These are phyloP conservation scores for Diadegma fenestrale DNA, from an alignment of 2,888 invertebrate genomes.

Conservation along the genomic window DNA sequence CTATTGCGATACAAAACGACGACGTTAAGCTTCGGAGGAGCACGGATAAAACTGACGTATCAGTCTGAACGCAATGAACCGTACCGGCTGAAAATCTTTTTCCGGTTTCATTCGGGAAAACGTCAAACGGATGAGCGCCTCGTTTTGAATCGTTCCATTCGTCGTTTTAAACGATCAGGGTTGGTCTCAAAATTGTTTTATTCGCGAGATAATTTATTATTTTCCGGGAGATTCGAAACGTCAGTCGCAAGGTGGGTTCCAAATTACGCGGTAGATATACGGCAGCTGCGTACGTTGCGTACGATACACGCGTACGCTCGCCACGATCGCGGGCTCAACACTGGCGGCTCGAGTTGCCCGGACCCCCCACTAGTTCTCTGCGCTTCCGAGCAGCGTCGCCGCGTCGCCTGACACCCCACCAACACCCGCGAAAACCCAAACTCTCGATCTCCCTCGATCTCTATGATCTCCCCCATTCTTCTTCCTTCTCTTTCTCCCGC, in stretches of 20 bases:
- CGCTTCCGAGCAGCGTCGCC: constrained; percentile 83
- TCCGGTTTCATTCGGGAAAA: neutral
- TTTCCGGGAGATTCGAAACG: neutral
- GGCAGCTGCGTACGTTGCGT: constrained; percentile 71
- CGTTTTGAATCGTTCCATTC: constrained; percentile 35
- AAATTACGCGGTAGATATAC: constrained; percentile 43
- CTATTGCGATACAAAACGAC: constrained; percentile 12
- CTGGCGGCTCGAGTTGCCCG: constrained; percentile 81
- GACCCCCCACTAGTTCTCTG: constrained; percentile 81
- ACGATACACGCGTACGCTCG: constrained; percentile 81
- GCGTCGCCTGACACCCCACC: constrained; percentile 77
- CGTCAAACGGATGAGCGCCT: neutral
- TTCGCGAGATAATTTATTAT: neutral
- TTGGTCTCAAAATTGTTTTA: constrained; percentile 12
- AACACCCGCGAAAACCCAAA: constrained; percentile 57
- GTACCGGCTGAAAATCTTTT: constrained; percentile 11
- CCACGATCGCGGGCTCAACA: constrained; percentile 83
- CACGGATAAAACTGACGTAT: neutral
- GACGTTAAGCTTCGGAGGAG: constrained; percentile 27
- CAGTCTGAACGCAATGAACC: constrained; percentile 11
- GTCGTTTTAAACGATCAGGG: constrained; percentile 23
- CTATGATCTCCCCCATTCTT: constrained; percentile 23
- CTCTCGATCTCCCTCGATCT: constrained; percentile 43
- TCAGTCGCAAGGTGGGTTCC: constrained; percentile 50
- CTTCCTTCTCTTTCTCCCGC: constrained; percentile 13